Base-by-base conservation (phyloP, 2,888 invertebrate species). In the Drosophila melanosoma region DNA sequence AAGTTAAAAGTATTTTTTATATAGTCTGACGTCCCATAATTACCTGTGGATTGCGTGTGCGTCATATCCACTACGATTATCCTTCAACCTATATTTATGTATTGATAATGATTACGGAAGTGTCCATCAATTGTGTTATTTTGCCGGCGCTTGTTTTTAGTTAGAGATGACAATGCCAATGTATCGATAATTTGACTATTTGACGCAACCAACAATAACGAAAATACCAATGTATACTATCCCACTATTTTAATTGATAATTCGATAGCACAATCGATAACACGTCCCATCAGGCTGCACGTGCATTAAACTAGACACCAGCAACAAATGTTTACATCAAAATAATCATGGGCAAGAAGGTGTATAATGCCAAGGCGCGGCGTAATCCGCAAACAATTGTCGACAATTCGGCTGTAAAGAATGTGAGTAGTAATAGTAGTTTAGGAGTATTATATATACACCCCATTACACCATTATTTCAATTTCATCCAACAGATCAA, bases 291-390 rank as follows among this genome's bases (percentile, higher is more conserved):
- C 35, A 38, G 17, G 52, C 61, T 73, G 62, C 78, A 78, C 81
- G 78, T 78, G 78, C 57, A 26, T 52, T 42, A n/a, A 26, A 10
- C 8, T 48, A n/a, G 26, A 6, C 6, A 42, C 32, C 17, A 20
- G 59, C 40, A 62, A 53, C 58, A 71, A 76, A 80, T 78, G 77
- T 77, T 76, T 68, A 64, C 51, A 40, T 42, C 32, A 82, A 82
- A 80, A 96, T 96, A 69, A 84, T 82, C 81, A 96, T 96, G 96
- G 96, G 95, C 11, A 97, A 95, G 91, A 95, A 95, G 92, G 94
- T 95, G 17, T 96, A 94, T 89, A 97, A 97, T 92, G 96, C 95
- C 89, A 97, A 96, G 91, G 96, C 96, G 3, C 94, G 97, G 59
- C 95, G 95, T 92, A 94, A 95, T 66, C 94, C 95, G 0, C 94